Evolutionary conservation across 1,140 invertebrate species (phyloP), one percentile per base, ranked within the genome.

Genomic region (Eriocheir sinensis): DNA sequence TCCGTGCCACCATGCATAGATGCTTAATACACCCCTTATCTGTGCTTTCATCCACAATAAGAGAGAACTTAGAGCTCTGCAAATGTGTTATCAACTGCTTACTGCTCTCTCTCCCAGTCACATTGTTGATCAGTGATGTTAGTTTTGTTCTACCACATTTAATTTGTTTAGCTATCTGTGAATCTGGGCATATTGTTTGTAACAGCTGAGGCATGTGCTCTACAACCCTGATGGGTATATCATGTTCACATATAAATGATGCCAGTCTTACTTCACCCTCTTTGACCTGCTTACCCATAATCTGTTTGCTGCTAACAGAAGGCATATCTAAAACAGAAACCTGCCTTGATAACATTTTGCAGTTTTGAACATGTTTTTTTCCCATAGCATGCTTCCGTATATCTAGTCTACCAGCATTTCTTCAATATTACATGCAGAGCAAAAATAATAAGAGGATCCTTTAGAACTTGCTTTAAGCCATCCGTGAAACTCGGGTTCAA

Each of bases 271-370:
- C 34, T 85, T 85, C 83, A 85, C 15, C 32, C 34, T 85, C 83
- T 34, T 85, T 85, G 12, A 85, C 83, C 15, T 15, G 12, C 15
- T 85, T 34, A 15, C 12, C 15, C 15, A 85, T 15, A 85, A 12
- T 85, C 12, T 85, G 15, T 34, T 34, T 85, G 32, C 83, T 34
- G 34, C 83, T 85, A 85, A 34, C 81, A 85, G 81, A 85, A 21
- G 81, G 81, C 81, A 85, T 85, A 85, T 85, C 32, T 12, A 85
- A 85, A 85, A 85, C 81, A 85, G 81, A 85, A 85, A 85, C 32
- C 15, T 85, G 12, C 81, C 34, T 85, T 85, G 81, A 15, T 15
- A 85, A 21, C 81, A 85, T 34, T 85, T 17, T 21, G 32, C 32
- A 12, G 34, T 34, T 85, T n/a, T 72, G 60, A 72, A 72, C n/a